A percentile compares a stretch with the other conserved stretches of the same genome.
Evolutionary conservation across 2,113 vertebrate genomes (phyloP).

Genomic region (Physeter macrocephalus): DNA sequence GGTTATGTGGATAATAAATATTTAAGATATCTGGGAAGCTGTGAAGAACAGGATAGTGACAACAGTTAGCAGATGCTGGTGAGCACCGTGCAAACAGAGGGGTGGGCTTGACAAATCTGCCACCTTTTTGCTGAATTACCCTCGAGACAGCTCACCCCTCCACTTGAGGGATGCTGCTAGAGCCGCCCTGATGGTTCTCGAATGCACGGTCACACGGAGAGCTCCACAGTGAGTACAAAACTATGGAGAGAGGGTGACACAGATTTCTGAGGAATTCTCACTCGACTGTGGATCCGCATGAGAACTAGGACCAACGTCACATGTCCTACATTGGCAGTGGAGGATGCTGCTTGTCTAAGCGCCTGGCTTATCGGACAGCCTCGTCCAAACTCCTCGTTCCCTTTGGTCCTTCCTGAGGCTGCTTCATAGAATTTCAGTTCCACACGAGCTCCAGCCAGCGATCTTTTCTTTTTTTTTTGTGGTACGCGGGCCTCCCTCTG

Average conservation of each 20-base stretch:
- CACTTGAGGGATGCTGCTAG: neutral
- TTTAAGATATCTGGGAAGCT: neutral
- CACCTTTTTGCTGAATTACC: neutral
- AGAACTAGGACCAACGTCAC: neutral
- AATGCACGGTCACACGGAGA: neutral
- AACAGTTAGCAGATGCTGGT: neutral
- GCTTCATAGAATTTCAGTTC: neutral
- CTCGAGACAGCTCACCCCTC: neutral
- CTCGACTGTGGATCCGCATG: neutral
- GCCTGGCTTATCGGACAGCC: neutral
- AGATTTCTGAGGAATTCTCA: neutral
- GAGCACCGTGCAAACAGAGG: neutral
- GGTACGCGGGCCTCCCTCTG: too few species aligned
- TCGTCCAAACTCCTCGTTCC: neutral
- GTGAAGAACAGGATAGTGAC: neutral
- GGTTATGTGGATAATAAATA: neutral
- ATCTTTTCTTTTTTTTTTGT: neutral
- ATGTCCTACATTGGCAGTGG: accelerated
- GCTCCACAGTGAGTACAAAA: neutral
- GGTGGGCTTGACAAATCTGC: neutral
- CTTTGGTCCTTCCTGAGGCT: neutral
- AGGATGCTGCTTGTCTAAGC: neutral
- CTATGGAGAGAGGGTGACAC: accelerated
- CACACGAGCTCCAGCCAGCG: neutral
- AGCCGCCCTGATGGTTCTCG: neutral